Evolutionary conservation across 2,113 vertebrate genomes (phyloP).

Genomic region (Gopherus flavomarginatus): DNA sequence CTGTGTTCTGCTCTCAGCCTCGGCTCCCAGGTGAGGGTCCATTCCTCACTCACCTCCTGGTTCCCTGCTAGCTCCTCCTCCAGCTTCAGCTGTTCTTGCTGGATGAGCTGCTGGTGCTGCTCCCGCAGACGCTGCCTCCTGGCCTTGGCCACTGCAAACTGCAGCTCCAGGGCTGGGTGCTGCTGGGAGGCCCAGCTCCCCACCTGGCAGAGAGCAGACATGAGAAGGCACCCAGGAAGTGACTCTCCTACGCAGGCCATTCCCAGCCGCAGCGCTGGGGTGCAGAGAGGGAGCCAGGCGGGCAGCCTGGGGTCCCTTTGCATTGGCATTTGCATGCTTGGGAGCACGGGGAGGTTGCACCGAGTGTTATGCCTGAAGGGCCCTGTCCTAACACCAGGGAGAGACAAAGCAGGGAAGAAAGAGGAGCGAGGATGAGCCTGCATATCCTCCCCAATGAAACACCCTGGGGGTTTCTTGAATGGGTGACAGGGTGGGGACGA

Average conservation of each 20-base stretch:
- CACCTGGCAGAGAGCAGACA: background rate
- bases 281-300: background rate
- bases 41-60: slow-evolving; percentile 42
- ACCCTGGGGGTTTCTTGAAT: background rate
- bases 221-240: background rate
- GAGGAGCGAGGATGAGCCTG: background rate
- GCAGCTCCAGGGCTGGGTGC: slow-evolving; percentile 69
- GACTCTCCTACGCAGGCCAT: no score
- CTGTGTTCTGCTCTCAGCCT: background rate
- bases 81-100: slow-evolving; percentile 79
- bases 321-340: background rate
- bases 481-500: background rate
- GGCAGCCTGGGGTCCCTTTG: background rate
- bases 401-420: no score
- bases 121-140: slow-evolving; percentile 79
- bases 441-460: background rate
- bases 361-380: background rate
- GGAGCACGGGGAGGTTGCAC: background rate
- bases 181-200: background rate
- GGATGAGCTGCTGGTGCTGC: slow-evolving; percentile 80
- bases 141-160: slow-evolving; percentile 75
- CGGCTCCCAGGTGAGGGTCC: background rate
- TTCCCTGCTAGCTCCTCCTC: slow-evolving; percentile 66
- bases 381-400: no score
- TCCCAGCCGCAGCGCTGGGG: background rate